Conservation (phyloP, 2,888 invertebrate species). For the Chesias legatella region DNA sequence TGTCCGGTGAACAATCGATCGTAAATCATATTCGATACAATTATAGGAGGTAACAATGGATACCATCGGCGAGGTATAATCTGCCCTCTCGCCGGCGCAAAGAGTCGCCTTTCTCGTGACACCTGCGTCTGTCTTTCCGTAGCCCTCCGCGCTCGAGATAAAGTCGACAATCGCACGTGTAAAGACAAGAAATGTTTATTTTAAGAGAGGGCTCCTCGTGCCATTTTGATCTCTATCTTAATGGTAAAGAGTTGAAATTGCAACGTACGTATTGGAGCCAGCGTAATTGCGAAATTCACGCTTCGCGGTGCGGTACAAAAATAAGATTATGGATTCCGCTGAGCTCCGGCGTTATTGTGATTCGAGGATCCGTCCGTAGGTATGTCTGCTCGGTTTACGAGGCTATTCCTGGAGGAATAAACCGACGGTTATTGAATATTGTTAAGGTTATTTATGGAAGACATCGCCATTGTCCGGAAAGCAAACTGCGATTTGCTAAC, state of each 20-base stretch:
- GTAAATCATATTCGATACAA: conserved; percentile 80
- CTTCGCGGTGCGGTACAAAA: conserved; percentile 79
- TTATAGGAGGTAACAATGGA: conserved; percentile 80
- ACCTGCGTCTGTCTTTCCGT: conserved; percentile 50
- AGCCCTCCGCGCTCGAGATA: conserved; percentile 73
- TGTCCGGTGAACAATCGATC: conserved; percentile 80
- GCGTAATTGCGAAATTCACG: conserved; percentile 80
- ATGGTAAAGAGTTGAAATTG: conserved; percentile 51
- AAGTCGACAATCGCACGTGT: conserved; percentile 76
- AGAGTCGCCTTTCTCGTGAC: conserved; percentile 69
- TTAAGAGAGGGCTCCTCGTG: conserved; percentile 53
- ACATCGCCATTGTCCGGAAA: conserved; percentile 67
- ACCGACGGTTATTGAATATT: conserved; percentile 75
- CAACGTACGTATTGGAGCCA: conserved; percentile 40
- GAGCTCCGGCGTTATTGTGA: conserved; percentile 79
- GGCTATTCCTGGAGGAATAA: conserved; percentile 78
- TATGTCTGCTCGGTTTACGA: conserved; percentile 77
- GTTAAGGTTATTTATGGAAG: conserved; percentile 74
- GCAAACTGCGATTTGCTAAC: conserved; percentile 41
- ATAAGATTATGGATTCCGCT: conserved; percentile 81
- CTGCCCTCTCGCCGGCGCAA: conserved; percentile 60
- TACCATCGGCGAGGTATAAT: conserved; percentile 66
- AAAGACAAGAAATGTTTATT: conserved; percentile 77
- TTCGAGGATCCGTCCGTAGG: conserved; percentile 80
- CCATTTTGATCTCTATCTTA: conserved; percentile 52